Percentiles rank a stretch among this genome's conserved stretches.
Evolutionary conservation across 2,888 invertebrate genomes (phyloP).

Genomic region (Perdita meconis): DNA sequence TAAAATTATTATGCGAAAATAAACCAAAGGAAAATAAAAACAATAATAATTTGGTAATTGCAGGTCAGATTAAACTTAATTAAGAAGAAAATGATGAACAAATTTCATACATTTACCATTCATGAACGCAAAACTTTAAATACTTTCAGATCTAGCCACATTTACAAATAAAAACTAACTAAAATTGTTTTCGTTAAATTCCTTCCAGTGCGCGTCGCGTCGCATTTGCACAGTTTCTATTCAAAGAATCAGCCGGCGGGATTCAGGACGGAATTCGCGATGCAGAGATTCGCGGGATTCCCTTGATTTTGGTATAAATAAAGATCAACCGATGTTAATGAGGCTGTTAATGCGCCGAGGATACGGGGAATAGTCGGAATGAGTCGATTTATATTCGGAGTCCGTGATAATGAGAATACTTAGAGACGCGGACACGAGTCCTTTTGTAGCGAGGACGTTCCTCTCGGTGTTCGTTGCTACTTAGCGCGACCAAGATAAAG

Average conservation of each 20-base stretch:
- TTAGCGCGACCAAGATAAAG: slow-evolving; percentile 30
- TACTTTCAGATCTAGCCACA: too few relatives aligned
- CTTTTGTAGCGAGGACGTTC: slow-evolving; percentile 20
- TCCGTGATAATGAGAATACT: slow-evolving; percentile 34
- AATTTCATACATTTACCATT: too few relatives aligned
- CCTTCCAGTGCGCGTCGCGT: too few relatives aligned
- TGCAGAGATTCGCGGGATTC: neutral
- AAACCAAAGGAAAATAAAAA: too few relatives aligned
- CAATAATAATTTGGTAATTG: too few relatives aligned
- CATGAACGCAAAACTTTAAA: too few relatives aligned
- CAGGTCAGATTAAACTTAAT: too few relatives aligned
- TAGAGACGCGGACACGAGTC: slow-evolving; percentile 9
- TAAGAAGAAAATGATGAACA: too few relatives aligned
- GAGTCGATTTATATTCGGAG: slow-evolving; percentile 46
- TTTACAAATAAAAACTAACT: too few relatives aligned
- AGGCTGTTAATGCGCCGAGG: slow-evolving; percentile 14
- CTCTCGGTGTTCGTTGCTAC: neutral
- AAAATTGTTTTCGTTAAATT: too few relatives aligned
- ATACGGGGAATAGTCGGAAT: slow-evolving; percentile 9
- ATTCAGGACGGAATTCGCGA: neutral
- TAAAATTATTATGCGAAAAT: too few relatives aligned
- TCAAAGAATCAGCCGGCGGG: neutral
- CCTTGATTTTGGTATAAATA: slow-evolving; percentile 31
- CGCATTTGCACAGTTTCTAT: neutral
- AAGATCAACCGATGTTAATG: slow-evolving; percentile 40